Percentiles rank a stretch among this genome's conserved stretches.
Conservation (phyloP, 1,140 invertebrate genomes). For the Arion vulgaris region DNA sequence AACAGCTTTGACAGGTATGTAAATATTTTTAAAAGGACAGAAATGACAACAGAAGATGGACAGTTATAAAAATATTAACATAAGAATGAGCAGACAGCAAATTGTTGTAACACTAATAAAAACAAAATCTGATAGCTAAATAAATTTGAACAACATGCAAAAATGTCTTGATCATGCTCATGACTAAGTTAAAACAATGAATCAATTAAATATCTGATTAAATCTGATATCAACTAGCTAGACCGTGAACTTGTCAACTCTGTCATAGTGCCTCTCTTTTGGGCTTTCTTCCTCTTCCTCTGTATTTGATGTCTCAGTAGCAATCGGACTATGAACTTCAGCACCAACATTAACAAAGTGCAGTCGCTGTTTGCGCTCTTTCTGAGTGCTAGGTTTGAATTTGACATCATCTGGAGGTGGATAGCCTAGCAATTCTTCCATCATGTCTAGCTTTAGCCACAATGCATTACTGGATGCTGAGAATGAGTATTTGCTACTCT, state of each 20-base stretch:
- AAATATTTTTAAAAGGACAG: too few species aligned
- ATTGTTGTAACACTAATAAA: neutral
- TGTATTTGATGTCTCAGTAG: neutral
- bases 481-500: constrained; percentile 11
- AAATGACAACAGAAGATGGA: too few species aligned
- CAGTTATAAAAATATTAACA: too few species aligned
- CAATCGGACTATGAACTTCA: neutral
- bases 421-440: constrained; percentile 15
- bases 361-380: constrained; percentile 20
- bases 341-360: constrained; percentile 4
- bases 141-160: neutral
- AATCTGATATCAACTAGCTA: neutral
- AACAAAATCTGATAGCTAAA: neutral
- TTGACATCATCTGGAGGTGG: neutral
- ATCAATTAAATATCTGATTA: neutral
- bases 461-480: neutral
- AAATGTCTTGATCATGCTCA: neutral
- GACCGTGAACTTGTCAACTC: neutral
- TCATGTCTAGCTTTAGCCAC: constrained; percentile 32
- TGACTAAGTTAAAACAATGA: neutral
- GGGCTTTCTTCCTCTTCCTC: neutral
- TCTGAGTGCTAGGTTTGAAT: constrained; percentile 20
- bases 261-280: neutral
- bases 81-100: neutral
- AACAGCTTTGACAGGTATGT: too few species aligned